Conservation (phyloP, 2,888 invertebrate genomes). For the Pollenia amentaria region DNA sequence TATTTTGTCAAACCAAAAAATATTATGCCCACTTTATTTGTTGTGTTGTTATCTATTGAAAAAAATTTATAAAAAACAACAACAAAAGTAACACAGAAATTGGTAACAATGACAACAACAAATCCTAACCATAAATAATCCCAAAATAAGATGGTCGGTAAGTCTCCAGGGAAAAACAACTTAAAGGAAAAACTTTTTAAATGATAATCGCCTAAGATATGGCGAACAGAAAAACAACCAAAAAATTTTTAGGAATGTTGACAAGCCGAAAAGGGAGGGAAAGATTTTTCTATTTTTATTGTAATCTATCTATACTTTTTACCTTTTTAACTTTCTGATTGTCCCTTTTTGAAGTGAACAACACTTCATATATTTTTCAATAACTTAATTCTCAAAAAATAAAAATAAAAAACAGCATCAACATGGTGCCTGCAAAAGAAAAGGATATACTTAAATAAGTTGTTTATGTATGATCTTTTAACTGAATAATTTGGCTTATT, state of each 20-base stretch:
- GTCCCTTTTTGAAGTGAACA: too few species aligned
- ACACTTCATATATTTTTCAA: conserved; percentile 10
- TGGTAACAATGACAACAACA: conserved; percentile 12
- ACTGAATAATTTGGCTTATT: neutral
- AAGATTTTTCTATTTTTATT: conserved; percentile 3
- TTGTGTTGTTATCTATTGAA: conserved; percentile 44
- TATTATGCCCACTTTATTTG: conserved; percentile 47
- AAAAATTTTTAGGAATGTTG: neutral
- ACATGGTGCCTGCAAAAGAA: neutral
- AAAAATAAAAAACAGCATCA: neutral
- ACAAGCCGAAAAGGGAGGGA: neutral
- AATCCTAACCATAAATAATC: conserved; percentile 51
- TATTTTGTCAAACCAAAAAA: conserved; percentile 27
- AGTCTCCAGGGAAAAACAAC: neutral
- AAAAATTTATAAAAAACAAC: conserved; percentile 6
- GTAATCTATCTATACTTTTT: conserved; percentile 3
- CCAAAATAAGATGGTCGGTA: conserved; percentile 2
- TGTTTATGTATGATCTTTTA: neutral
- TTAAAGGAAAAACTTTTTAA: conserved; percentile 27
- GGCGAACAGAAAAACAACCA: neutral
- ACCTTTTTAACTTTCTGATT: conserved; percentile 1
- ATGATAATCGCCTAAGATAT: conserved; percentile 28
- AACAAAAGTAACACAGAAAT: neutral
- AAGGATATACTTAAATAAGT: neutral
- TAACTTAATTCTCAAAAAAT: neutral